A percentile compares a stretch with the other conserved stretches of the same genome.
These are phyloP conservation scores for Lordiphosa stackelbergi DNA, from an alignment of 1,140 invertebrate species.

Conservation along the genomic window DNA sequence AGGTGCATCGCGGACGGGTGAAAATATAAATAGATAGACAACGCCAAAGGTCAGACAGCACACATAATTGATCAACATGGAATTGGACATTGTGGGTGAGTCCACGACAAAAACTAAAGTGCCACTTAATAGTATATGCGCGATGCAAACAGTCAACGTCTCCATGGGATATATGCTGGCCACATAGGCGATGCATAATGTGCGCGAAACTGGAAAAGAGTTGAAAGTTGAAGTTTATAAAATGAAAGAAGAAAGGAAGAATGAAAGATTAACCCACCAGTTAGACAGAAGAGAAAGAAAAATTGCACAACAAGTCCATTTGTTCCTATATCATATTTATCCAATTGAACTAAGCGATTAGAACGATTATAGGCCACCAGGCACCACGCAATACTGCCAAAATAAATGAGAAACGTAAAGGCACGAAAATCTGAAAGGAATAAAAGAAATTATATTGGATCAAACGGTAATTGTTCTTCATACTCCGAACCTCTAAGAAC, in stretches of 20 bases:
- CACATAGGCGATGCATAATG: conserved; percentile 43
- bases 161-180: conserved; percentile 36
- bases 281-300: conserved; percentile 40
- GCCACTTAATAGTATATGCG: conserved; percentile 30
- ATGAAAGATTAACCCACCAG: conserved; percentile 22
- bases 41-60: conserved; percentile 50
- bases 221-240: not conserved
- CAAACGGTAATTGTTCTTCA: not conserved
- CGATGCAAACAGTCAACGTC: conserved; percentile 24
- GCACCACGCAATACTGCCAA: conserved; percentile 49
- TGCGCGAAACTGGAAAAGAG: conserved; percentile 38
- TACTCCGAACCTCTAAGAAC: too few species aligned
- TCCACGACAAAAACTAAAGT: conserved; percentile 43
- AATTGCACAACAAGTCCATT: conserved; percentile 48
- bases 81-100: conserved; percentile 31
- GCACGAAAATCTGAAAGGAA: conserved; percentile 43
- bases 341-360: conserved; percentile 47
- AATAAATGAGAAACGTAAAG: conserved; percentile 40
- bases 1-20: conserved; percentile 44
- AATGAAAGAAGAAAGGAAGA: not conserved
- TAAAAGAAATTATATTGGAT: conserved; percentile 1
- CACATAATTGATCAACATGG: conserved; percentile 29
- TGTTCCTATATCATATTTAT: conserved; percentile 52
- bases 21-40: conserved; percentile 55
- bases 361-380: conserved; percentile 53